Percentiles rank a stretch among this genome's conserved stretches.
These are phyloP conservation scores for Gobio occitaniae DNA, from an alignment of 2,797 vertebrate species.

Conservation along the genomic window DNA sequence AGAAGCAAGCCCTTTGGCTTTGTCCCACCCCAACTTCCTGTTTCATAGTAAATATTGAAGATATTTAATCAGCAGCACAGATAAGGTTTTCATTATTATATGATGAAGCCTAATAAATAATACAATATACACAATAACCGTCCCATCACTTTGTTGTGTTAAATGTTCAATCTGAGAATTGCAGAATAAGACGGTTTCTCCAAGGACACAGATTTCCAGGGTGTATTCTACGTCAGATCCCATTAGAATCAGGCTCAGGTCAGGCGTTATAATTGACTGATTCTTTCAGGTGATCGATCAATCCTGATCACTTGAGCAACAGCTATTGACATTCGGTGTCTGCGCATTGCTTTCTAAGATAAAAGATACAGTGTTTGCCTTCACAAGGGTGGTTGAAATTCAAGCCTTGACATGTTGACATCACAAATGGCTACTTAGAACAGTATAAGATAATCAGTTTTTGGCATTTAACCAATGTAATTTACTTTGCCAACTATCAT, in stretches of 20 bases:
- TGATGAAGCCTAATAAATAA: background rate
- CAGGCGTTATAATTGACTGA: background rate
- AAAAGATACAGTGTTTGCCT: background rate
- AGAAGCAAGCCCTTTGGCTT: background rate
- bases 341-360: background rate
- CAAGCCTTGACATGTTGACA: background rate
- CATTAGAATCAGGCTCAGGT: slow-evolving; percentile 7
- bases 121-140: background rate
- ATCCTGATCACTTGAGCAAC: slow-evolving; percentile 7
- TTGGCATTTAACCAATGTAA: background rate
- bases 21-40: background rate
- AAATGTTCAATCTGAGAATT: background rate
- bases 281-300: slow-evolving; percentile 7
- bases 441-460: background rate
- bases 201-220: background rate
- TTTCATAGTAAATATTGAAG: background rate
- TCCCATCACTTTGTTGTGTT: background rate
- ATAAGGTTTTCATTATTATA: background rate
- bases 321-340: background rate
- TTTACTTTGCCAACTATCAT: background rate
- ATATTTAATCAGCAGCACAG: background rate
- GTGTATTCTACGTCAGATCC: slow-evolving; percentile 3
- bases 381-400: background rate
- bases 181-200: background rate
- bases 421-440: background rate